Evolutionary conservation across 2,888 invertebrate genomes (phyloP), one percentile per base, ranked within the genome.

Genomic region (Magallana nippona): DNA sequence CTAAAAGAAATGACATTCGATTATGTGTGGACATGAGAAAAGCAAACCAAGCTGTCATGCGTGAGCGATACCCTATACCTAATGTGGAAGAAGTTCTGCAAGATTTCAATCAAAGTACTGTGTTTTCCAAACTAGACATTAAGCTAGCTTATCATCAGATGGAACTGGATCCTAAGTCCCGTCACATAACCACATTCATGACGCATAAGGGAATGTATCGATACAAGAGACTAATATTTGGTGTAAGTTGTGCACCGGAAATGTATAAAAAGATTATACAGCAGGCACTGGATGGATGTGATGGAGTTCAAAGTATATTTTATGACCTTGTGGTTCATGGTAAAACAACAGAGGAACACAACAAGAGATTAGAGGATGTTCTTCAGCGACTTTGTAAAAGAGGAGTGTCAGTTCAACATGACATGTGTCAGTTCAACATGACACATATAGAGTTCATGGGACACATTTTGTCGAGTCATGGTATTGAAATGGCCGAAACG

Each of bases 301-400:
- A 84, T 1, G 87, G 88, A 32, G 89, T 87, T 13, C 10, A 80
- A 55, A 84, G 82, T 44, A 85, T 87, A 32, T 84, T 62, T 32
- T 84, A 87, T 81, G 89, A 88, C 63, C 83, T 88, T 13, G 83
- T 89, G 27, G 83, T 89, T 11, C 87, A 88, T 87, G 88, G 88
- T 5, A 27, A 44, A 32, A 83, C 58, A 71, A 17, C 71, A 10
- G 60, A 86, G 78, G 87, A 89, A 44, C 88, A 88, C 79, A 84
- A 87, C 77, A 13, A 63, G n/a, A 22, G 86, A 63, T 55, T 90
- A 19, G 3, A 78, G 2, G 78, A 79, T 13, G 82, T 86, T 11
- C 78, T 90, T 62, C 44, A 86, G n/a, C 62, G 71, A 27, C 22
- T 90, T 11, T 55, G 71, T 56, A 86, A 84, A 17, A 84, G 85